Evolutionary conservation across 2,888 invertebrate genomes (phyloP), one percentile per base, ranked within the genome.

Genomic region (Dryobotodes eremita): DNA sequence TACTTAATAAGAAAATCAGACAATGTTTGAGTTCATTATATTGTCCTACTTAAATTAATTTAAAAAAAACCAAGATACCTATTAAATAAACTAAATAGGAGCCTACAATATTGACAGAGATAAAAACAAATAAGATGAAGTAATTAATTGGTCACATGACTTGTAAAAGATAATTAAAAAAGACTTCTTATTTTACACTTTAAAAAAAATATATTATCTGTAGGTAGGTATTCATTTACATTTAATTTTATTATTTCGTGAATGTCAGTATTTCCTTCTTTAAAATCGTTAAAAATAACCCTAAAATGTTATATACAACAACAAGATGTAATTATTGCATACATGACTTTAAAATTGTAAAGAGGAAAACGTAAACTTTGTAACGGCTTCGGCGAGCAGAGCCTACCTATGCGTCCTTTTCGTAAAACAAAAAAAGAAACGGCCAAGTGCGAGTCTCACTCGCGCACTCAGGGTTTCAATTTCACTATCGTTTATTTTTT

Each of bases 11-110:
- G 36, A 61, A 55, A 36, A 8, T 36, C 0, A 23, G 50, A 59
- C 31, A 59, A 50, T 53, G 13, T 3, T 65, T 13, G 57, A 59
- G 82, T 74, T 65, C 75, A 82, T 15, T 53, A 74, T 66, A 57
- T 71, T 53, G 2, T 13, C 1, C 20, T 26, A 50, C 4, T 2
- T 53, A n/a, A 46, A 79, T 61, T 46, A 26, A 48, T 71, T 79
- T n/a, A n/a, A n/a, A n/a, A n/a, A n/a, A 55, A 62, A 26, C 20
- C 10, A 5, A 80, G 46, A 13, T 61, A 66, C 11, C 50, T 57
- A 70, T 20, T 57, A 42, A 55, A n/a, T 69, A 15, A 59, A 42
- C 6, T 59, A 17, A 48, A 17, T 68, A 62, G 57, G 7, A 61
- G 70, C 42, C 20, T 55, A 64, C 57, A 36, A 36, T 57, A 17